Conservation (phyloP, 1,140 invertebrate genomes). For the Atta cephalotes region DNA sequence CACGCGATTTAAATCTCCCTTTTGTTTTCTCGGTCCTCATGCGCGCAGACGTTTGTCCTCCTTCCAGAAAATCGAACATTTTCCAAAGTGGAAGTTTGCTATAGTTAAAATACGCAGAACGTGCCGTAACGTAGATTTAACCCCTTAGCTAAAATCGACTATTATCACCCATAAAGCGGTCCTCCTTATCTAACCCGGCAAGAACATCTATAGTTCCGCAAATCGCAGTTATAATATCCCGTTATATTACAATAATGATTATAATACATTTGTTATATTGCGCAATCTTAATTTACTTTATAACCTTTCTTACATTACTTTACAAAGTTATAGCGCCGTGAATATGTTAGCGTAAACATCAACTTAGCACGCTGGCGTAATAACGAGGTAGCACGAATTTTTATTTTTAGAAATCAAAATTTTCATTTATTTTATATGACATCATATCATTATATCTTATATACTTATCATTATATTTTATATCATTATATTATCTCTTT, state of each 20-base stretch:
- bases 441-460: not conserved
- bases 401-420: not conserved
- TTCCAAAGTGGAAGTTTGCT: slow-evolving; percentile 41
- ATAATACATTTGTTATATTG: not conserved
- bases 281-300: not conserved
- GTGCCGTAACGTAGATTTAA: slow-evolving; percentile 31
- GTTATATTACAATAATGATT: not conserved
- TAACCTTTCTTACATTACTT: not conserved
- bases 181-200: not conserved
- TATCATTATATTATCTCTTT: not conserved
- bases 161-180: not conserved
- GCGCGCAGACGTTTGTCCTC: slow-evolving; percentile 20
- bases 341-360: slow-evolving; percentile 21
- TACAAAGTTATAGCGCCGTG: not conserved
- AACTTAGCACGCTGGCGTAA: slow-evolving; percentile 11
- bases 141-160: slow-evolving; percentile 23
- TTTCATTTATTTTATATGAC: not conserved
- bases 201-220: not conserved
- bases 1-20: slow-evolving; percentile 60
- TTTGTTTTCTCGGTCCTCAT: slow-evolving; percentile 13
- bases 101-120: not conserved
- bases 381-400: not conserved
- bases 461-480: not conserved
- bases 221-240: slow-evolving; percentile 12
- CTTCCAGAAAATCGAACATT: slow-evolving; percentile 50